phyloP scores from a whole-genome alignment of 2,797 vertebrate species.

The Synaphobranchus kaupii region DNA sequence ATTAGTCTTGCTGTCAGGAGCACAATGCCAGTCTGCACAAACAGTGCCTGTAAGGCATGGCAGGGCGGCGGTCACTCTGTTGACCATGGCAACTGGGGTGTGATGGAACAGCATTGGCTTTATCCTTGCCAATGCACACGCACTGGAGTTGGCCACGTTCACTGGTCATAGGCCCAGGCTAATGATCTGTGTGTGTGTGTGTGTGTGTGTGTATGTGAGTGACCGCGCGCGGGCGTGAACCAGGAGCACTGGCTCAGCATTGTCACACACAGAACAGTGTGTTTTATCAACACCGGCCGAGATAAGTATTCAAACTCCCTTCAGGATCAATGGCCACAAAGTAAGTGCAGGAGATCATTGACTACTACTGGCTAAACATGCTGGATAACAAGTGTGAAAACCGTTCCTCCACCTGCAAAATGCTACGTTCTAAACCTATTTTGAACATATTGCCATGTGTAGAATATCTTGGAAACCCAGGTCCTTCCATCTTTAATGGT shows the following conservation, averaged over 20 bases:
- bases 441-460: neutral
- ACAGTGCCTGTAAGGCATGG: neutral
- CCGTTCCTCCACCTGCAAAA: neutral
- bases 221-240: neutral
- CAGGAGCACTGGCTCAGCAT: neutral
- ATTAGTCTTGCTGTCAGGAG: neutral
- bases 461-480: neutral
- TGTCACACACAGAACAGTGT: neutral
- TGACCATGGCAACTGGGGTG: neutral
- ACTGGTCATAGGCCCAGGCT: neutral
- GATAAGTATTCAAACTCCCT: neutral
- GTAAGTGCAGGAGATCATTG: neutral
- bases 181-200: neutral
- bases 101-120: neutral
- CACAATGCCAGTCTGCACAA: neutral
- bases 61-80: neutral
- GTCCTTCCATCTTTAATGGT: neutral
- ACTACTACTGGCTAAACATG: neutral
- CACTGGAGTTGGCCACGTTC: neutral
- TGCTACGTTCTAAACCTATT: neutral
- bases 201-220: neutral
- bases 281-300: neutral
- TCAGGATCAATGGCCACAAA: neutral
- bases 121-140: neutral
- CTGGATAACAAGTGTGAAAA: neutral